phyloP scores from a whole-genome alignment of 2,797 vertebrate species.

The Carduelis carduelis region DNA sequence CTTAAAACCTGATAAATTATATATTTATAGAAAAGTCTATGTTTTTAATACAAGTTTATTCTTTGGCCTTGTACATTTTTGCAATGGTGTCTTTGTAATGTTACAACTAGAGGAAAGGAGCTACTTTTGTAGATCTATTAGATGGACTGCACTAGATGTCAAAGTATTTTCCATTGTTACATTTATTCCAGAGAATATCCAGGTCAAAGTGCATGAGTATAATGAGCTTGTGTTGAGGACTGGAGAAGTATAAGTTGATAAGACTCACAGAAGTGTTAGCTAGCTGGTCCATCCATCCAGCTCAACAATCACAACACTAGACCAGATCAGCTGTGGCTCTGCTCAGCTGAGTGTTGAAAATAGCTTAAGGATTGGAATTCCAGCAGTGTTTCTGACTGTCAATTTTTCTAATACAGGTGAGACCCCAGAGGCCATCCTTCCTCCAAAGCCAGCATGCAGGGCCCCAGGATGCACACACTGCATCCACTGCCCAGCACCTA shows the following conservation, averaged over 20 bases:
- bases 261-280: background rate
- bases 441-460: background rate
- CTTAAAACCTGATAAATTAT: background rate
- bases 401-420: background rate
- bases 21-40: background rate
- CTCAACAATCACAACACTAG: background rate
- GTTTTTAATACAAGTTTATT: background rate
- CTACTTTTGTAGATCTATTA: background rate
- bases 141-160: background rate
- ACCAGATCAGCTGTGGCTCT: background rate
- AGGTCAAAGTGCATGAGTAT: background rate
- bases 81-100: background rate
- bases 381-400: background rate
- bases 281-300: background rate
- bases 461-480: background rate
- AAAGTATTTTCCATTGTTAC: background rate
- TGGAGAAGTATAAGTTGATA: background rate
- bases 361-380: background rate
- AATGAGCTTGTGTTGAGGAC: background rate
- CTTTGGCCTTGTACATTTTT: background rate
- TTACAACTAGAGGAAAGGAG: background rate
- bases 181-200: background rate
- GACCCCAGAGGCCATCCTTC: background rate
- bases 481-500: background rate
- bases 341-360: background rate